Percentiles rank a stretch among this genome's conserved stretches.
These are phyloP conservation scores for Scomberomorus guttatus DNA, from an alignment of 2,797 vertebrate genomes.

Conservation along the genomic window DNA sequence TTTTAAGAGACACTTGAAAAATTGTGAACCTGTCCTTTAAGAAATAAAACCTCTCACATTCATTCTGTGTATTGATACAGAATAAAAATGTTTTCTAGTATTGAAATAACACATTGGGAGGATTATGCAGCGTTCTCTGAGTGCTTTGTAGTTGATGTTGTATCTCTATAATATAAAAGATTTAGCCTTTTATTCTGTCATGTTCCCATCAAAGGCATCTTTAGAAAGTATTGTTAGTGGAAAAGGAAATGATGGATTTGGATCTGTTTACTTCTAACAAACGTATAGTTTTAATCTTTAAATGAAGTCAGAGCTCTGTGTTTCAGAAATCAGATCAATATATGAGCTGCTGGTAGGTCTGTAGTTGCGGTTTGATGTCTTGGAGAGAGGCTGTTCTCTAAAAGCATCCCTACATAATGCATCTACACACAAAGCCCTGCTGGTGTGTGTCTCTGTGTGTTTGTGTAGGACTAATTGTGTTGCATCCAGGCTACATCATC, in stretches of 20 bases:
- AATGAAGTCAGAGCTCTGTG: background rate
- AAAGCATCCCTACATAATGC: background rate
- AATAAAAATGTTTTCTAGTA: no score
- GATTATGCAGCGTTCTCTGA: background rate
- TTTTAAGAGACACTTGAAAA: no score
- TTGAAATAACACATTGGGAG: no score
- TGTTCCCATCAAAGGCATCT: no score
- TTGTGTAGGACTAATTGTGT: background rate
- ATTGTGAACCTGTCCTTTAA: no score
- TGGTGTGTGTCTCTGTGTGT: constrained; percentile 13
- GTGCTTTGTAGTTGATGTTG: background rate
- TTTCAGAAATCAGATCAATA: background rate
- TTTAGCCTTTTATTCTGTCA: no score
- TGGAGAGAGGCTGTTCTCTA: background rate
- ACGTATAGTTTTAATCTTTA: background rate
- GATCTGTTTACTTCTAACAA: background rate
- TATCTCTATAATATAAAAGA: no score
- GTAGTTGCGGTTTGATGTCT: background rate
- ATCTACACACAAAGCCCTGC: background rate
- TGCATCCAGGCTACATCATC: background rate
- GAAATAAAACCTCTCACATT: no score
- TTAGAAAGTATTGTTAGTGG: background rate
- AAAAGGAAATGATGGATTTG: background rate
- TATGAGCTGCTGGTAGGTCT: background rate
- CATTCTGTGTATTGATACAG: no score